Conservation (phyloP, 2,113 vertebrate genomes). For the Cynopterus brachyotis region DNA sequence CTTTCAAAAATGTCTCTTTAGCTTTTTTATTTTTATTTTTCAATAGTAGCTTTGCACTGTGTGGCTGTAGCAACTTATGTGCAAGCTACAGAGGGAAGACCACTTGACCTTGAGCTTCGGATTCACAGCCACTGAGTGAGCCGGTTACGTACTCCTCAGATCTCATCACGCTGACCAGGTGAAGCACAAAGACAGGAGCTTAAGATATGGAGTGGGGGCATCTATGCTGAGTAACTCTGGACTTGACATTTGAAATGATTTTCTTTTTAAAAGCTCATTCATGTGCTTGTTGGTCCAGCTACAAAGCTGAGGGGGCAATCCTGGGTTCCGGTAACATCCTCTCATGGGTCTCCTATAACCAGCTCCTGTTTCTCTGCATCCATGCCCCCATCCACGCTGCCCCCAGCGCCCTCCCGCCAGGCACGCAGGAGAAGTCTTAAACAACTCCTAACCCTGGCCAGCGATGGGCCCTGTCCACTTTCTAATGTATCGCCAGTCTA, state of each 20-base stretch:
- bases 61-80: neutral
- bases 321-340: neutral
- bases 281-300: neutral
- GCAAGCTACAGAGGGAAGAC: neutral
- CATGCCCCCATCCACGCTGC: too few species aligned
- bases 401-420: neutral
- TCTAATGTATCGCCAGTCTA: neutral
- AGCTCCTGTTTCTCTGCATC: neutral
- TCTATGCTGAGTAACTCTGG: neutral
- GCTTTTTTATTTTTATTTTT: neutral
- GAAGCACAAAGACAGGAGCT: neutral
- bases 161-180: neutral
- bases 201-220: neutral
- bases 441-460: neutral
- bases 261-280: neutral
- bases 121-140: neutral
- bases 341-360: neutral
- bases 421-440: neutral
- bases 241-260: neutral
- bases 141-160: neutral
- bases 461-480: neutral
- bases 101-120: neutral
- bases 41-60: neutral
- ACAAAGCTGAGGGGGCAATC: neutral
- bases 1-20: neutral